Base-by-base conservation (phyloP, 2,888 invertebrate species). In the Harmothoe impar region DNA sequence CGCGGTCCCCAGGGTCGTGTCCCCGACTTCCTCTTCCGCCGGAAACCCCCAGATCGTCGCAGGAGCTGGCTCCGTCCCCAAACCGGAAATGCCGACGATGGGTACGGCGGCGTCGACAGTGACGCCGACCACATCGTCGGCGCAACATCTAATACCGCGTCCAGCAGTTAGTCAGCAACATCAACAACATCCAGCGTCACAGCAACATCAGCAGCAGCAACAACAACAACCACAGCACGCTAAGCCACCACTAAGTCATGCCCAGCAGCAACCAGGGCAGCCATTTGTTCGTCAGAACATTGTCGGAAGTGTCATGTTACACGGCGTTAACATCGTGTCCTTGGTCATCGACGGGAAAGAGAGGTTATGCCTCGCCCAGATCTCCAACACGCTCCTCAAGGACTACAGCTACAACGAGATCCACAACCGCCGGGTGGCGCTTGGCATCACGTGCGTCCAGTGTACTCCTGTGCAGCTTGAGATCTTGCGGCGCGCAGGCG, bases 381-480 rank as follows among this genome's bases (percentile, higher is more conserved):
- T 99, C 94, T 99, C 99, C 90, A 99, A 98, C 96, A 99, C 99
- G 0, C 96, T 99, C 1, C 97, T 99, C 25, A 99, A 99, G 92
- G 98, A 98, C 95, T 99, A 98, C 96, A 99, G 98, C 93, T 99
- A 99, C 96, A 99, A 99, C 96, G 99, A 99, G 96, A 99, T 99
- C 91, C 99, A 99, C 96, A 99, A 99, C 96, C 97, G 95, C 15
- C 93, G 95, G 0, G 99, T 99, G 0, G 99, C 99, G 0, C 96
- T 99, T 91, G 99, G 99, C 91, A 98, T 97, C 94, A 98, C 97
- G 0, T 98, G 98, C 95, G 97, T 98, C 17, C 98, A 97, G 94
- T 99, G 99, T 95, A 99, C 99, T 0, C 99, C 99, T 0, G 99
- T 99, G 0, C 99, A 99, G 96, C 90, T 99, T 93, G 99, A 99